phyloP scores from a whole-genome alignment of 2,113 vertebrate genomes.

The Mellivora capensis region DNA sequence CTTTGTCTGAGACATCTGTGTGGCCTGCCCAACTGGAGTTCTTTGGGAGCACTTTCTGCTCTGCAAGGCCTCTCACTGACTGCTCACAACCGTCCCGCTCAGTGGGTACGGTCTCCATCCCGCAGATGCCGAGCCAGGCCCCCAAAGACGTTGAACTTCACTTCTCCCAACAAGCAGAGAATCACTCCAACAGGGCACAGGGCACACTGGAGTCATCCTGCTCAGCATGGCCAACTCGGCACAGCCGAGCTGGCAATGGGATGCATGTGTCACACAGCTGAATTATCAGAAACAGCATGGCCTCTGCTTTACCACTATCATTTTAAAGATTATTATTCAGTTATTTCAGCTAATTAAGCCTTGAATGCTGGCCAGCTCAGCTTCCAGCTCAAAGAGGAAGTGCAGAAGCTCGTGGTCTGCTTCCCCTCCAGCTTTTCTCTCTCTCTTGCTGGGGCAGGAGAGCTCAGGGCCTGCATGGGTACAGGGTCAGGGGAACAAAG shows the following conservation, averaged over 20 bases:
- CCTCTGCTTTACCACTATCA: conserved; percentile 49
- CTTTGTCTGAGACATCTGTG: neutral
- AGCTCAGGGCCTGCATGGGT: neutral
- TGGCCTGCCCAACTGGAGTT: accelerated
- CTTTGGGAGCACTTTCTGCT: neutral
- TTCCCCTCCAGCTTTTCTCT: neutral
- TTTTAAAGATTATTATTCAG: conserved; percentile 61
- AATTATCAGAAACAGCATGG: neutral
- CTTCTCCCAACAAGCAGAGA: neutral
- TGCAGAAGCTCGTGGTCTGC: neutral
- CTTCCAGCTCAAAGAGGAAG: conserved; percentile 17
- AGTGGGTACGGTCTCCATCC: accelerated
- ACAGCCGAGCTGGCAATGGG: neutral
- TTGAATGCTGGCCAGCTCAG: conserved; percentile 57
- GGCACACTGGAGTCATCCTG: accelerated
- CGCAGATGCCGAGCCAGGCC: neutral
- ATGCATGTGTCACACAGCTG: neutral
- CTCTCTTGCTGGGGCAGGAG: neutral
- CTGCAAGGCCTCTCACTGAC: neutral
- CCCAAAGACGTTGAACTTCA: accelerated
- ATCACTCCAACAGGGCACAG: accelerated
- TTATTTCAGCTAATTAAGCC: conserved; percentile 68
- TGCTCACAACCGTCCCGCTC: neutral
- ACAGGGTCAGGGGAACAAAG: accelerated
- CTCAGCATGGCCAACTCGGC: conserved; percentile 18